These are phyloP conservation scores for Eremobia ochroleuca DNA, from an alignment of 2,888 invertebrate genomes.

Conservation along the genomic window DNA sequence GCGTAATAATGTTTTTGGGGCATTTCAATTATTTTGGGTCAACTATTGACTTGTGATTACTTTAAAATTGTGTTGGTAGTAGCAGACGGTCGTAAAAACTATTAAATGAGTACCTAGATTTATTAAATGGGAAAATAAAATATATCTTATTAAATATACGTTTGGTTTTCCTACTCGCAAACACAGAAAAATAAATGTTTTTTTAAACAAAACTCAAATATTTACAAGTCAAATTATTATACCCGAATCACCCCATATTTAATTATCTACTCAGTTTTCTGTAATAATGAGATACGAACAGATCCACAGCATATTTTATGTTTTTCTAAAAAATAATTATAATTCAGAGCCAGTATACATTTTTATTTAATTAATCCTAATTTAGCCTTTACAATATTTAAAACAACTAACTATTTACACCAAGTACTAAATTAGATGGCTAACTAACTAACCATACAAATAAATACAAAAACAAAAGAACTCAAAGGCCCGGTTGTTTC, in stretches of 20 bases:
- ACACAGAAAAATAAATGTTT: background rate
- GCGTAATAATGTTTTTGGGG: conserved; percentile 37
- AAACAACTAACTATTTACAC: no score
- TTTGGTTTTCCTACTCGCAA: background rate
- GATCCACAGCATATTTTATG: background rate
- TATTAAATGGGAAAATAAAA: no score
- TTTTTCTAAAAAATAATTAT: conserved; percentile 15
- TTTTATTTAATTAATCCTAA: background rate
- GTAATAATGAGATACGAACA: background rate
- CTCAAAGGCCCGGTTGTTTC: no score
- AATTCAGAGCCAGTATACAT: background rate
- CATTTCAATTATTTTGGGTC: conserved; percentile 14
- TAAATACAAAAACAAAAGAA: background rate
- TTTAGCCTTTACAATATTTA: background rate
- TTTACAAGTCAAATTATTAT: background rate
- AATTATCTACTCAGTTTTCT: background rate
- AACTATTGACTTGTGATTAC: conserved; percentile 28
- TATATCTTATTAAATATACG: background rate
- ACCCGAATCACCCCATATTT: background rate
- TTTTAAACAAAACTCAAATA: background rate
- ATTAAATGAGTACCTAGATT: background rate
- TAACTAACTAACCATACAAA: no score
- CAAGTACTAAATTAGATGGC: no score
- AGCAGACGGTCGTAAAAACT: background rate
- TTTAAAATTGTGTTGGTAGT: conserved; percentile 8